A percentile compares a stretch with the other conserved stretches of the same genome.
phyloP scores from a whole-genome alignment of 2,797 vertebrate genomes.

The Melopsittacus undulatus region DNA sequence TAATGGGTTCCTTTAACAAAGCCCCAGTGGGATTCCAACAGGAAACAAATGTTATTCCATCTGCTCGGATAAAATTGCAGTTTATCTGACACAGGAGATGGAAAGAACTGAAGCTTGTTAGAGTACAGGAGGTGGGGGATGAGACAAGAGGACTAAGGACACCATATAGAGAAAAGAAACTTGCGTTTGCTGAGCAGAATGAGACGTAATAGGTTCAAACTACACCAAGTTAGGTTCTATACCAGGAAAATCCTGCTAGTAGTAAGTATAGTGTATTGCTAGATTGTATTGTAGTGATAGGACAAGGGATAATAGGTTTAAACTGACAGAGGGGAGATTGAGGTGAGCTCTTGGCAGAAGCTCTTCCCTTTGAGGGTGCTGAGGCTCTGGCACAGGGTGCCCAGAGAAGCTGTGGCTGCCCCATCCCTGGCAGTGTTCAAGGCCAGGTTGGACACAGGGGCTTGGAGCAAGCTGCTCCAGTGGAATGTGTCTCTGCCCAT shows the following conservation, averaged over 20 bases:
- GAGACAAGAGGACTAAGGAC: neutral
- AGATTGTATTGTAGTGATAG: neutral
- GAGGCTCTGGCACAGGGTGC: neutral
- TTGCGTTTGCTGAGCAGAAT: neutral
- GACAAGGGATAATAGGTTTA: neutral
- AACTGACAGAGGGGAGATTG: neutral
- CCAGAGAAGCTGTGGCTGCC: too few species aligned
- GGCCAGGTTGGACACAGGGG: too few species aligned
- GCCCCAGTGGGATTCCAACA: neutral
- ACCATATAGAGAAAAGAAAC: neutral
- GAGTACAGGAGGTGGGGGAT: neutral
- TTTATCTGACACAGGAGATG: neutral
- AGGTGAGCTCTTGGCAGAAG: neutral
- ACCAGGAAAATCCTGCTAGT: neutral
- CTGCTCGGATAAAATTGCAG: neutral
- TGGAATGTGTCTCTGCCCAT: neutral
- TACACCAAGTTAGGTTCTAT: neutral
- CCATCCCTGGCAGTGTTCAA: too few species aligned
- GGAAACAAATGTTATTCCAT: neutral
- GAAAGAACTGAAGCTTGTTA: neutral
- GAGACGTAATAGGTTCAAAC: neutral
- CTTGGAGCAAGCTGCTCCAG: neutral
- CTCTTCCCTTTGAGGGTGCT: neutral
- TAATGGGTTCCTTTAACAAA: neutral
- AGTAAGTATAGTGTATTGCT: rapidly evolving